Conservation (phyloP, 2,113 vertebrate species). For the Elaphurus davidianus region DNA sequence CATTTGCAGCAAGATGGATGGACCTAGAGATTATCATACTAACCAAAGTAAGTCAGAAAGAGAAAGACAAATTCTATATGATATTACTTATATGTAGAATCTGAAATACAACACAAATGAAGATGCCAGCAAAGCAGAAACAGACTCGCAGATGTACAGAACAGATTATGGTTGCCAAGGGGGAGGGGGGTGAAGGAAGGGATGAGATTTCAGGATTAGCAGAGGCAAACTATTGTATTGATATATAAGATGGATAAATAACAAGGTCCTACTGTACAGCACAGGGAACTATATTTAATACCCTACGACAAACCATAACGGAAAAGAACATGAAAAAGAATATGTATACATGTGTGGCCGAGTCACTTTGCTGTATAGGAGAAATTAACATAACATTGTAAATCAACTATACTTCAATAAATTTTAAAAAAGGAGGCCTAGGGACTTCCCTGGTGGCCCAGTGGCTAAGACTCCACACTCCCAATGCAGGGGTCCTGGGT, state of each 20-base stretch:
- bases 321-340: background rate
- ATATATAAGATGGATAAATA: background rate
- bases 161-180: background rate
- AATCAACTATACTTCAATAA: background rate
- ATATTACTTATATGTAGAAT: background rate
- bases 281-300: background rate
- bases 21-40: background rate
- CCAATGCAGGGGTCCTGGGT: background rate
- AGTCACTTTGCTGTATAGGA: background rate
- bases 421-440: background rate
- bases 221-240: background rate
- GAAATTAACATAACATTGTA: background rate
- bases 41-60: background rate
- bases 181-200: background rate
- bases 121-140: background rate
- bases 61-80: background rate
- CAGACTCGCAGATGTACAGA: background rate
- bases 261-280: background rate
- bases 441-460: background rate
- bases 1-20: background rate
- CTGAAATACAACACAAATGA: background rate
- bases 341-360: background rate
- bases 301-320: background rate
- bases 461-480: background rate
- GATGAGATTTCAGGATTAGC: background rate